Percentiles rank a stretch among this genome's conserved stretches.
These are phyloP conservation scores for Heliconius erato DNA, from an alignment of 2,888 invertebrate genomes.

Conservation along the genomic window DNA sequence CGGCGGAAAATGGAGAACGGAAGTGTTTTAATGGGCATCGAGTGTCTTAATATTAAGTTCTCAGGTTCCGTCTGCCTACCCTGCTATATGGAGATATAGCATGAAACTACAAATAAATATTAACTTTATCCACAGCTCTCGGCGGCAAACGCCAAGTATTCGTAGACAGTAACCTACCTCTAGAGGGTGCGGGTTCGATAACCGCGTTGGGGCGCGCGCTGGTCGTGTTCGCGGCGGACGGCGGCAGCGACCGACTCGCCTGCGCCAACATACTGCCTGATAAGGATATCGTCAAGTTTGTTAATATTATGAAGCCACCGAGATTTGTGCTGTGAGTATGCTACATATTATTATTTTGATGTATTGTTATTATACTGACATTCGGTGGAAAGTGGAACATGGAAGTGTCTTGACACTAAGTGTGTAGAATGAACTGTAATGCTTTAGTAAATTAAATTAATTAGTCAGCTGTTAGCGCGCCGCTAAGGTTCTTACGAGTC, in stretches of 20 bases:
- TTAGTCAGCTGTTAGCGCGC: no score
- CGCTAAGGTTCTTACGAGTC: no score
- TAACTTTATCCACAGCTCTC: slow-evolving; percentile 82
- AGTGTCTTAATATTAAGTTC: no score
- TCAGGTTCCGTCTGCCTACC: no score
- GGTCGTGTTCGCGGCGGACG: slow-evolving; percentile 92
- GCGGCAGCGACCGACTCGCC: slow-evolving; percentile 90
- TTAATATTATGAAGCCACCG: slow-evolving; percentile 94
- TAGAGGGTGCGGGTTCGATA: slow-evolving; percentile 89
- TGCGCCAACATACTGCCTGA: slow-evolving; percentile 97
- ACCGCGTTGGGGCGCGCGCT: slow-evolving; percentile 94
- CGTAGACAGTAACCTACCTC: slow-evolving; percentile 94
- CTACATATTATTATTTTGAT: neutral
- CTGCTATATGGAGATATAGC: no score
- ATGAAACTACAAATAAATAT: neutral
- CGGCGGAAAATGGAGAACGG: no score
- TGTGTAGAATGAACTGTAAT: no score
- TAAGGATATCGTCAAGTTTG: slow-evolving; percentile 95
- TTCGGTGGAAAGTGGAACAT: no score
- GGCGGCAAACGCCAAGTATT: slow-evolving; percentile 92
- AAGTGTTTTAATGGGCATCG: no score
- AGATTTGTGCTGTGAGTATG: slow-evolving; percentile 93
- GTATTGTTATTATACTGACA: no score
- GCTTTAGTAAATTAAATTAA: no score
- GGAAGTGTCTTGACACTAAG: no score